Conservation (phyloP, 2,113 vertebrate species). For the Microtus montanus region DNA sequence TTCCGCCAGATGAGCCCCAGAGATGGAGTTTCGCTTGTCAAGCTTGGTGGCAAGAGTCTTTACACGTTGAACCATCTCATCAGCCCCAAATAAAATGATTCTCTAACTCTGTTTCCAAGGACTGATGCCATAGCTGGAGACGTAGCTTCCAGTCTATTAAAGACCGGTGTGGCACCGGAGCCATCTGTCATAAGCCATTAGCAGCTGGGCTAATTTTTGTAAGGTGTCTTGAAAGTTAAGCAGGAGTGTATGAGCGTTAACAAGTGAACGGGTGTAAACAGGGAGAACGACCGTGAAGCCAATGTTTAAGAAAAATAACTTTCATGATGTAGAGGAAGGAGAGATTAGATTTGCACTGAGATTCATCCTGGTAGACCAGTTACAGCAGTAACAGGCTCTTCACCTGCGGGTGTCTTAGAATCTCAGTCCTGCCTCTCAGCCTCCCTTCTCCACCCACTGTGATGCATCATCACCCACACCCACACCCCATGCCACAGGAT, state of each 20-base stretch:
- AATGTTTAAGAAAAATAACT: not conserved
- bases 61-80: not conserved
- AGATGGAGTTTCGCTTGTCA: not conserved
- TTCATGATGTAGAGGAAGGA: not conserved
- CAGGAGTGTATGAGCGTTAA: not conserved
- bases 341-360: conserved; percentile 4
- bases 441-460: not conserved
- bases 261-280: not conserved
- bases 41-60: not conserved
- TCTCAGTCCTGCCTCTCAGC: not conserved
- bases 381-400: not conserved
- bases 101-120: not conserved
- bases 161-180: not conserved
- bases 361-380: not conserved
- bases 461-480: not conserved
- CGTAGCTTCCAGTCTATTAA: not conserved
- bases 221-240: conserved; percentile 5
- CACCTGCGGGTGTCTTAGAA: not conserved
- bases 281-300: not conserved
- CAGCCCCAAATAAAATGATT: not conserved
- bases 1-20: not conserved
- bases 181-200: not conserved
- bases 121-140: not conserved
- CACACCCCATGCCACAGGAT: not conserved
- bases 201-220: not conserved